Evolutionary conservation across 2,113 vertebrate genomes (phyloP), one percentile per base, ranked within the genome.

Genomic region (Corythoichthys intestinalis): DNA sequence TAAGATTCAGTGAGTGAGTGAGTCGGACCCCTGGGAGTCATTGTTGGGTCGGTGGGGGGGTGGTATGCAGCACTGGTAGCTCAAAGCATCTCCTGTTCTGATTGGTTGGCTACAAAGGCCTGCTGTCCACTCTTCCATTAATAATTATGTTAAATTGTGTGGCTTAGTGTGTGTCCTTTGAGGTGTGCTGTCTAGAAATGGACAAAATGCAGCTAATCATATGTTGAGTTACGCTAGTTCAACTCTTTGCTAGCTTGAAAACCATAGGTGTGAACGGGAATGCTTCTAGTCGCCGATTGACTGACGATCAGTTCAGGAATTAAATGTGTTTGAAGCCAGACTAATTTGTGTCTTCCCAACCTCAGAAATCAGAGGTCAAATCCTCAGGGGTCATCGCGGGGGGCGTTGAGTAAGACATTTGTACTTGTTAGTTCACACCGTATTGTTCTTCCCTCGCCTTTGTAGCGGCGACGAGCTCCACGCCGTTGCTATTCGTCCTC

Each of bases 371-470:
- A 72, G 80, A 82, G 89, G 83, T 90, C 85, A 86, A 86, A 88
- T 86, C 83, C 72, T 65, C 69, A 73, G 73, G 81, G 70, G 78
- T 71, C 74, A 86, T 82, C 81, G 41, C 6, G 9, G 41, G 41
- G 41, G 41, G 41, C 3, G 76, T 87, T 89, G 88, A 86, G 88
- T 89, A 82, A 87, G 87, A 80, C 76, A 72, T 79, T 77, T 88
- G 89, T 86, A 91, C 87, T 86, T 90, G 86, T 90, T 81, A 76
- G 86, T 83, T 80, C 83, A 83, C 80, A 54, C 74, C 65, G 83
- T 15, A 52, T 52, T 17, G 49, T 17, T 52, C 15, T 15, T 52
- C 49, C 49, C 15, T 52, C 4, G 15, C 1, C 49, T 52, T 52
- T 48, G 47, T 48, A 3, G 12, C 12, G 47, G 11, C 12, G 47